Evolutionary conservation across 2,797 vertebrate species (phyloP), one percentile per base, ranked within the genome.

Genomic region (Eupleurogrammus muticus): DNA sequence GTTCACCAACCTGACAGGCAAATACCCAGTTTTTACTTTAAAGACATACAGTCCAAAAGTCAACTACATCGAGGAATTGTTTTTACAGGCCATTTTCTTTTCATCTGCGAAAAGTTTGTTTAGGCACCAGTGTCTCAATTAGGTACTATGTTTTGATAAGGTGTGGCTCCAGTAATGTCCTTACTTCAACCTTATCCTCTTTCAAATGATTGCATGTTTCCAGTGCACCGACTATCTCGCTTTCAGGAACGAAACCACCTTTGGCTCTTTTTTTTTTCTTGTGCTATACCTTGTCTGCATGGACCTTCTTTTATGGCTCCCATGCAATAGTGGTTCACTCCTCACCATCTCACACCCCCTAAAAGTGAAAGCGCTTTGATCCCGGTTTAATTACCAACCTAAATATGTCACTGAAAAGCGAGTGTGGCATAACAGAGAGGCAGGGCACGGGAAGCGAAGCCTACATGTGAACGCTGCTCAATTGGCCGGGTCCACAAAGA

Each of bases 71-170:
- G 74, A 84, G 73, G 68, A 87, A 68, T 66, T 86, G 75, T 81
- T 89, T 84, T 87, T 69, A 76, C 66, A 83, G 69, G 13, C 47
- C 72, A 64, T 81, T 81, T 86, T 86, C 81, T 75, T 90, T 89
- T 91, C 80, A 85, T 86, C 75, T 84, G 42, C 49, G 34, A 54
- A 85, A 87, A 68, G 81, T 89, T 89, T 81, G 79, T 87, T 86
- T 80, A 80, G 86, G 82, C 77, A 85, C 77, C 78, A 75, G 78
- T 70, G 75, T 86, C 84, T 87, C 80, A 89, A 85, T 87, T 84
- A 73, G 84, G 84, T 53, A 52, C 79, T 73, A 14, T 89, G 85
- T 91, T 92, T 87, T 88, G 89, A 90, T 87, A 85, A 89, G 90
- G 86, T 88, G 87, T 85, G 87, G 86, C 80, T 83, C 79, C 69